phyloP scores from a whole-genome alignment of 2,797 vertebrate genomes.

The Novumbra hubbsi region DNA sequence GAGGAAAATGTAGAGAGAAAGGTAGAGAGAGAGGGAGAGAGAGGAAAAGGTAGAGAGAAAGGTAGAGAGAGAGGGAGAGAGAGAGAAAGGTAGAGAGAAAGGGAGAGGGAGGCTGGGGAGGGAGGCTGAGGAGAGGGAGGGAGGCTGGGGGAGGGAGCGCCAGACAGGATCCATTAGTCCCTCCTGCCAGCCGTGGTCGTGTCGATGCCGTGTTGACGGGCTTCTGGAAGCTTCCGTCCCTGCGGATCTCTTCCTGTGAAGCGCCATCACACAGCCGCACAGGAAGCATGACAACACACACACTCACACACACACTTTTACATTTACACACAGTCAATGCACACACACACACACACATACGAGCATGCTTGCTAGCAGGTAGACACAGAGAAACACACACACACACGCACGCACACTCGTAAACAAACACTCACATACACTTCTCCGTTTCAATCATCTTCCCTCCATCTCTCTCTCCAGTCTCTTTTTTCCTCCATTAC shows the following conservation, averaged over 20 bases:
- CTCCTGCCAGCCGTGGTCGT: constrained; percentile 51
- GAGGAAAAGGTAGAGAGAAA: too few species aligned
- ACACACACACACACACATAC: constrained; percentile 6
- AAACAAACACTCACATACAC: background rate
- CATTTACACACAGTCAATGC: background rate
- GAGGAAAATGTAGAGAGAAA: too few species aligned
- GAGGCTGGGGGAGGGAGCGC: too few species aligned
- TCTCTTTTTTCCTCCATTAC: background rate
- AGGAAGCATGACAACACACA: background rate
- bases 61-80: too few species aligned
- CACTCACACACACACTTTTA: constrained; percentile 10
- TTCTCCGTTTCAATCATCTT: background rate
- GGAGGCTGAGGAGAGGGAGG: too few species aligned
- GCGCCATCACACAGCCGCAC: background rate
- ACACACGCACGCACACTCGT: background rate
- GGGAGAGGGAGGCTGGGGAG: too few species aligned
- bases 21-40: too few species aligned
- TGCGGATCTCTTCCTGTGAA: constrained; percentile 3
- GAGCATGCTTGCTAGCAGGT: background rate
- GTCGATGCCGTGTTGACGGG: constrained; percentile 61
- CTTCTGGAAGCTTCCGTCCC: constrained; percentile 40
- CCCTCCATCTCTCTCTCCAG: background rate
- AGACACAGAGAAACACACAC: background rate
- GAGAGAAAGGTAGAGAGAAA: too few species aligned
- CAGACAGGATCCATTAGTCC: background rate